Evolutionary conservation across 2,797 vertebrate species (phyloP).

Genomic region (Coregonus suidteri): DNA sequence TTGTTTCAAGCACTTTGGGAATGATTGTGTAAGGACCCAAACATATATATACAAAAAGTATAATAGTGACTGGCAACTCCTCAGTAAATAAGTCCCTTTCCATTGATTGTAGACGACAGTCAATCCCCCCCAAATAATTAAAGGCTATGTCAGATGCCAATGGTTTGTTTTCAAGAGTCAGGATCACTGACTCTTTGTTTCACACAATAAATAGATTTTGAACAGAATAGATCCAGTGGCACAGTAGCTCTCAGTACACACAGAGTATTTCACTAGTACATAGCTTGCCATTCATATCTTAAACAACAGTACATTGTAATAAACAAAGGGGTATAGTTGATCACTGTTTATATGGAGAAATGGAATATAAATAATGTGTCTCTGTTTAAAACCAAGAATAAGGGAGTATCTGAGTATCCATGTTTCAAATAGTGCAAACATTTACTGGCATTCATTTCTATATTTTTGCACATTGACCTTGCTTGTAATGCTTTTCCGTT

Average conservation of each 20-base stretch:
- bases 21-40: neutral
- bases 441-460: neutral
- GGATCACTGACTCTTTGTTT: constrained; percentile 1
- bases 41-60: neutral
- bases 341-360: neutral
- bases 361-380: neutral
- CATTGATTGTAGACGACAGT: neutral
- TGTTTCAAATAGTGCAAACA: neutral
- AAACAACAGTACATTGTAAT: neutral
- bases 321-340: neutral
- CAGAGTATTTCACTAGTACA: neutral
- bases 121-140: neutral
- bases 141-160: neutral
- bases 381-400: neutral
- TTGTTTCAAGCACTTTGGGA: neutral
- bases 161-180: neutral
- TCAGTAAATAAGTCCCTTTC: neutral
- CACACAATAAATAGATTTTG: neutral
- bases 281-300: neutral
- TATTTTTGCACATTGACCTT: constrained; percentile 4
- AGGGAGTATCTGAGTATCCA: neutral
- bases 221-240: neutral
- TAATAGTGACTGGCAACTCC: neutral
- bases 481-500: constrained; percentile 14
- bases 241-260: neutral